Evolutionary conservation across 2,797 vertebrate genomes (phyloP), one percentile per base, ranked within the genome.

Genomic region (Toxotes lorentzi): DNA sequence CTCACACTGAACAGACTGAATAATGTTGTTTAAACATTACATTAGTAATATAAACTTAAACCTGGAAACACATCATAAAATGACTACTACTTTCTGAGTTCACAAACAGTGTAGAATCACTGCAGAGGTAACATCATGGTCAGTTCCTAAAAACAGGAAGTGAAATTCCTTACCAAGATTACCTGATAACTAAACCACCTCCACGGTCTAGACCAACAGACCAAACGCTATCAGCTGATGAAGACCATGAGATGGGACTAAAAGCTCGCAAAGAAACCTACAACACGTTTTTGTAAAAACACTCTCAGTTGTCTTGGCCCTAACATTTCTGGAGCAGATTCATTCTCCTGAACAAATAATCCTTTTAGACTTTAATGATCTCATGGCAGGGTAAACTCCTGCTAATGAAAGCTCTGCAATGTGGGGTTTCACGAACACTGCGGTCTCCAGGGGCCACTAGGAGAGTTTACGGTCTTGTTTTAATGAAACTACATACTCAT

Each of bases 291-390:
- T 10, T 19, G 7, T 38, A 10, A 38, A 57, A 57, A 57, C 30
- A 10, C 54, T 47, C 21, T 70, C 41, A 35, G 41, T 73, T 66
- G 19, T 51, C 13, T 41, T 59, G 17, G 54, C 19, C 17, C 5
- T 30, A 53, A 66, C 43, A 51, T 38, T 66, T 32, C 23, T 50
- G 23, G 32, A 51, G 24, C 34, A 40, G 30, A 30, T 58, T n/a
- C 34, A 14, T n/a, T 9, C 43, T 74, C 32, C 61, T 38, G 23
- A 56, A 10, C 30, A 24, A 30, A 43, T 61, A 57, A 73, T 48
- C 61, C 13, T 59, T 59, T 59, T 40, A 21, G 16, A 65, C 72
- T 58, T 45, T 23, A 65, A 50, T 50, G 43, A 59, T 3, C 53
- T 66, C 53, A 32, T 41, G 11, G 43, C 19, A 34, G 30, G 54